Evolutionary conservation across 1,140 invertebrate genomes (phyloP).

Genomic region (Lycorma delicatula): DNA sequence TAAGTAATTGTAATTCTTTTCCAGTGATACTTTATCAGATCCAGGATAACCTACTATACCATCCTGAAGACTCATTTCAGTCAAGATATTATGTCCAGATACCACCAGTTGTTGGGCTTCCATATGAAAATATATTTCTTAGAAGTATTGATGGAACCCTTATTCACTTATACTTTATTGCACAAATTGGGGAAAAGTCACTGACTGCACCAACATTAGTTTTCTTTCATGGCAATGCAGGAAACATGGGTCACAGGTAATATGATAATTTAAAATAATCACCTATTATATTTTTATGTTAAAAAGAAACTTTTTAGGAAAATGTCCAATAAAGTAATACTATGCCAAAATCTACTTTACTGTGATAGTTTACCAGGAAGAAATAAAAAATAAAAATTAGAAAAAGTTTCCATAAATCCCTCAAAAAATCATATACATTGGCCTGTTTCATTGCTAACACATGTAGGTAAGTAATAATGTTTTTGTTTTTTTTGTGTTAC

Average conservation of each 20-base stretch:
- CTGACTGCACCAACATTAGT: constrained; percentile 63
- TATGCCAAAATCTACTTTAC: neutral
- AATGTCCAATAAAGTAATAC: neutral
- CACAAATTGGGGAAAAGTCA: constrained; percentile 57
- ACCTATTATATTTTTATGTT: constrained; percentile 18
- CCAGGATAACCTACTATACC: constrained; percentile 79
- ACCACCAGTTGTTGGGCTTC: constrained; percentile 72
- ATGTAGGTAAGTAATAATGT: too few relatives aligned
- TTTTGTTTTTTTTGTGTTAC: too few relatives aligned
- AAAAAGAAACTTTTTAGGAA: neutral
- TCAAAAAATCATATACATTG: neutral
- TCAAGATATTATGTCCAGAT: constrained; percentile 77
- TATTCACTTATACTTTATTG: constrained; percentile 80
- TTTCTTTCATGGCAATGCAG: constrained; percentile 93
- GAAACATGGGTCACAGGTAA: constrained; percentile 88
- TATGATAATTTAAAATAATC: neutral
- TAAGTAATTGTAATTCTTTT: too few relatives aligned
- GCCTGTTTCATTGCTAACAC: too few relatives aligned
- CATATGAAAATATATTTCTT: constrained; percentile 74
- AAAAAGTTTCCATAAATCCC: neutral
- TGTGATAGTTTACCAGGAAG: neutral
- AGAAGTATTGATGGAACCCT: constrained; percentile 68
- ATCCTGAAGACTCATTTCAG: constrained; percentile 79
- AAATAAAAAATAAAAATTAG: neutral
- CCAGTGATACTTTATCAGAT: constrained; percentile 72